phyloP scores from a whole-genome alignment of 37 sponge, comb jelly and placozoan species.

The Beroe ovata region DNA sequence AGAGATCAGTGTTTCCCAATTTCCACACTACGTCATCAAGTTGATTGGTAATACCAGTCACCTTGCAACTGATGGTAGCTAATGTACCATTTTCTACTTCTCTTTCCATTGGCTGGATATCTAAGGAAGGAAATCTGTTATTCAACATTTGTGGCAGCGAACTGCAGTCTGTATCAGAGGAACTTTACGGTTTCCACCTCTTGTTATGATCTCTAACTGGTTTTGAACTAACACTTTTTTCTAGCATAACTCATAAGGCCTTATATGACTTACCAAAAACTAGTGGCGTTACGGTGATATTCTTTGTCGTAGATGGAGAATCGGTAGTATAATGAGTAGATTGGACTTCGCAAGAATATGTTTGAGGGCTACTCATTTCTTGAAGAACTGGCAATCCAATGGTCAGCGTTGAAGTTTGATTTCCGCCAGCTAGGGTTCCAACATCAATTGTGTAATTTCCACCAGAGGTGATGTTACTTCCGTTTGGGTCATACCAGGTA shows the following conservation, averaged over 20 bases:
- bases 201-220: too few relatives aligned
- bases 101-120: neutral
- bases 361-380: neutral
- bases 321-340: neutral
- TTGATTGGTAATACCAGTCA: slow-evolving; percentile 6
- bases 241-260: too few relatives aligned
- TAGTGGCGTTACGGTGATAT: neutral
- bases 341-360: neutral
- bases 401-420: neutral
- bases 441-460: neutral
- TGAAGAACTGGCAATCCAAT: neutral
- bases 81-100: neutral
- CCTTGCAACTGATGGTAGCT: neutral
- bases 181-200: neutral
- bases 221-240: too few relatives aligned
- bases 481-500: slow-evolving; percentile 6
- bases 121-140: slow-evolving; percentile 12
- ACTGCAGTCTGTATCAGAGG: neutral
- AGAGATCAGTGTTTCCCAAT: neutral
- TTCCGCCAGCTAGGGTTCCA: neutral
- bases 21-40: neutral
- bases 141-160: neutral
- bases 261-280: neutral
- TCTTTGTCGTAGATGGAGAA: neutral
- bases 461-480: neutral